Evolutionary conservation across 2,888 invertebrate species (phyloP).

Genomic region (Antheraea assamensis): DNA sequence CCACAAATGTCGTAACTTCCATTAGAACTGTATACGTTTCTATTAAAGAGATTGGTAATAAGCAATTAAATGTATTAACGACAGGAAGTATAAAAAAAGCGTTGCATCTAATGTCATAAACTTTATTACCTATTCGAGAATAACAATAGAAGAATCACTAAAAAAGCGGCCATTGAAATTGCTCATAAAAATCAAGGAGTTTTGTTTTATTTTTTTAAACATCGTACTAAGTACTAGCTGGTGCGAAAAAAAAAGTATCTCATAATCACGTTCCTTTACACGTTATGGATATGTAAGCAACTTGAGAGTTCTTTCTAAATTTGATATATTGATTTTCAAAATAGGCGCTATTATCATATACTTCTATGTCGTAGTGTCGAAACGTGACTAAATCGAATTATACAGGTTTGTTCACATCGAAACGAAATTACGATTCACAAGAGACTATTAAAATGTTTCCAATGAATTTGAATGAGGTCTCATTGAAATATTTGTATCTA

Average conservation of each 20-base stretch:
- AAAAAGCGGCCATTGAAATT: slow-evolving; percentile 65
- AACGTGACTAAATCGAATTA: slow-evolving; percentile 47
- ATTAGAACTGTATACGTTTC: background rate
- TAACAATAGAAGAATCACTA: slow-evolving; percentile 71
- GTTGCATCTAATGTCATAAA: slow-evolving; percentile 55
- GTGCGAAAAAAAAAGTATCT: slow-evolving; percentile 50
- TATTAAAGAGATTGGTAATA: slow-evolving; percentile 27
- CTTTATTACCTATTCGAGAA: slow-evolving; percentile 54
- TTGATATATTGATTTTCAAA: slow-evolving; percentile 49
- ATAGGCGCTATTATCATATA: slow-evolving; percentile 42
- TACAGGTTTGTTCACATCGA: slow-evolving; percentile 48
- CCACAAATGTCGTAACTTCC: slow-evolving; percentile 20
- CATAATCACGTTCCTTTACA: slow-evolving; percentile 61
- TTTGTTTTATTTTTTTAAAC: slow-evolving; percentile 52
- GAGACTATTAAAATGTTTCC: slow-evolving; percentile 40
- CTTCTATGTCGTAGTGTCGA: slow-evolving; percentile 37
- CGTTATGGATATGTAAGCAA: slow-evolving; percentile 44
- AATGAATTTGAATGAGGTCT: slow-evolving; percentile 31
- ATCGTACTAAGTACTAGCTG: slow-evolving; percentile 46
- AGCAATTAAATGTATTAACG: slow-evolving; percentile 49
- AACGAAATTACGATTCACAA: slow-evolving; percentile 53
- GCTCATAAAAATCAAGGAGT: slow-evolving; percentile 32
- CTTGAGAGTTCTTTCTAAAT: slow-evolving; percentile 59
- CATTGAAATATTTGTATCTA: background rate
- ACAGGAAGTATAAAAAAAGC: slow-evolving; percentile 69